Evolutionary conservation across 2,888 invertebrate species (phyloP).

Genomic region (Ochropleura leucogaster): DNA sequence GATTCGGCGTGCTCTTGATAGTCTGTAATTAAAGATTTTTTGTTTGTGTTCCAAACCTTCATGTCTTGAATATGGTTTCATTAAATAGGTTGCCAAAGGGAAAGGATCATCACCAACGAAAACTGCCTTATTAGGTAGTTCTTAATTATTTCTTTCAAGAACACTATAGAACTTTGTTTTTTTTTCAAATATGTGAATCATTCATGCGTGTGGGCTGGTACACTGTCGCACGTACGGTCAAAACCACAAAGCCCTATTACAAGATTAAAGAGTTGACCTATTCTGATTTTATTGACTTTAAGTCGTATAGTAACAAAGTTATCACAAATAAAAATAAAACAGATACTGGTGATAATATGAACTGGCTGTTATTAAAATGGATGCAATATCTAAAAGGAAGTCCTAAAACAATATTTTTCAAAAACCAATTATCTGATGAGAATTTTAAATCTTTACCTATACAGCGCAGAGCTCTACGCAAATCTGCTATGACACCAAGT

Average conservation of each 20-base stretch:
- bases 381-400: background rate
- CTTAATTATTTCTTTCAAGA: conserved; percentile 60
- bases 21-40: conserved; percentile 60
- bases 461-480: no score
- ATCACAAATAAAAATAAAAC: conserved; percentile 4
- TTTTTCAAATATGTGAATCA: no score
- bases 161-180: no score
- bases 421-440: background rate
- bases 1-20: conserved; percentile 59
- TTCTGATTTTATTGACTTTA: background rate
- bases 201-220: no score
- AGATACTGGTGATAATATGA: background rate
- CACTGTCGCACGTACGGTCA: no score
- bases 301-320: background rate
- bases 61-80: conserved; percentile 60
- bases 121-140: conserved; percentile 59
- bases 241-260: no score
- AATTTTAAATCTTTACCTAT: background rate
- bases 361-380: conserved; percentile 4
- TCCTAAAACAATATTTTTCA: background rate
- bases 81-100: conserved; percentile 49
- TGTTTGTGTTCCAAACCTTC: conserved; percentile 56
- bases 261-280: no score
- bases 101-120: conserved; percentile 61
- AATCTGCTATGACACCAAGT: no score